phyloP scores from a whole-genome alignment of 2,888 invertebrate species.

The Galerucella calmariensis region DNA sequence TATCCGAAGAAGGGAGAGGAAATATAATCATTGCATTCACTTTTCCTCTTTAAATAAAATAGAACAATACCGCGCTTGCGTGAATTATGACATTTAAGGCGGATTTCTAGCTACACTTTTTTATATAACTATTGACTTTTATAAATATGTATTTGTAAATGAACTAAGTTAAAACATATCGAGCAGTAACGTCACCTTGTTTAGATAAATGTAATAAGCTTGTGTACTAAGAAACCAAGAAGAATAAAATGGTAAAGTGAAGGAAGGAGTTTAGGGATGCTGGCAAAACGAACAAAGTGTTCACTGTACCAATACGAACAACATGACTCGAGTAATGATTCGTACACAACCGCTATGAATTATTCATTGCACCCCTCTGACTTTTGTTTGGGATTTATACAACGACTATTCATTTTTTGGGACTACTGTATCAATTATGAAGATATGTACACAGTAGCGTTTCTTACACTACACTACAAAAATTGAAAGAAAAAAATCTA shows the following conservation, averaged over 20 bases:
- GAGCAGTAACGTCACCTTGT: too few relatives aligned
- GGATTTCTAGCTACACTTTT: too few relatives aligned
- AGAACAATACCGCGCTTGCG: too few relatives aligned
- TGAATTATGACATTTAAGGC: too few relatives aligned
- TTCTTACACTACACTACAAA: not conserved
- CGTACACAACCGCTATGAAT: conserved; percentile 63
- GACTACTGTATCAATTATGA: conserved; percentile 47
- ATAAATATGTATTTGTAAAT: not conserved
- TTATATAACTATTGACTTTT: too few relatives aligned
- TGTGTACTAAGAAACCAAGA: not conserved
- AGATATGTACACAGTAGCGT: conserved; percentile 22
- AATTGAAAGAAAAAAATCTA: not conserved
- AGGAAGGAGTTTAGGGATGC: conserved; percentile 25
- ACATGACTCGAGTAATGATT: conserved; percentile 64
- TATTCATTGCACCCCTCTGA: conserved; percentile 58
- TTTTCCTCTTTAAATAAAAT: too few relatives aligned
- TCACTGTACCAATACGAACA: conserved; percentile 60
- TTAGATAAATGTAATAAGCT: not conserved
- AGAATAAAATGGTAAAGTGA: conserved; percentile 5
- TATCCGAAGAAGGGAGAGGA: too few relatives aligned
- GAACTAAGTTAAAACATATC: not conserved
- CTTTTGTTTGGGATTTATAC: conserved; percentile 49
- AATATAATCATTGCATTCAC: too few relatives aligned
- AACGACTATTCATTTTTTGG: conserved; percentile 49
- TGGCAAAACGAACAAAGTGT: conserved; percentile 59